Conservation (phyloP, 1,140 invertebrate species). For the Drosophila lacteicornis region DNA sequence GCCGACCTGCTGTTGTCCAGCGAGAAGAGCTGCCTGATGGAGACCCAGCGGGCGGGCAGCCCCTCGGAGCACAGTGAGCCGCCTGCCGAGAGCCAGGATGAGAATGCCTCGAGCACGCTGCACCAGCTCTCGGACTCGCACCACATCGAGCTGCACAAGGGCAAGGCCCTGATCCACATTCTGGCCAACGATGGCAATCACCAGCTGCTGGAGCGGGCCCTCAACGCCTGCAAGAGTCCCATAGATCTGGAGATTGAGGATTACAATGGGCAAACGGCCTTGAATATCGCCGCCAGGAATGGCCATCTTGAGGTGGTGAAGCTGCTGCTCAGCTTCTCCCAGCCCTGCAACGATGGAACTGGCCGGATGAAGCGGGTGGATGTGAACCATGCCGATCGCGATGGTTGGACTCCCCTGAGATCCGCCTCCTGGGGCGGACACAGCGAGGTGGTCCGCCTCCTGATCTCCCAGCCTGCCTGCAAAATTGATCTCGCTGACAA, state of each 20-base stretch:
- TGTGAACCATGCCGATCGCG: constrained; percentile 93
- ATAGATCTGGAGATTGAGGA: constrained; percentile 88
- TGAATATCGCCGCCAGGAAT: constrained; percentile 93
- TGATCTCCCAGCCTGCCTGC: constrained; percentile 91
- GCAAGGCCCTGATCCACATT: constrained; percentile 90
- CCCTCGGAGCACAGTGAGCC: constrained; percentile 83
- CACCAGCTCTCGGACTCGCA: constrained; percentile 82
- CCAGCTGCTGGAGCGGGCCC: constrained; percentile 87
- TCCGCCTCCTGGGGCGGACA: constrained; percentile 97
- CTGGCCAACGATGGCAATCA: constrained; percentile 91
- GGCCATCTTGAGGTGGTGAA: constrained; percentile 92
- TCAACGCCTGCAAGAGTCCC: constrained; percentile 87
- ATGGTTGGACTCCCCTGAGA: constrained; percentile 95
- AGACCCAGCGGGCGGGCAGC: constrained; percentile 78
- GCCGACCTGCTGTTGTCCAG: constrained; percentile 80
- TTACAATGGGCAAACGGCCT: constrained; percentile 91
- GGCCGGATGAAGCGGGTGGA: constrained; percentile 88
- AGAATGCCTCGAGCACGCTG: constrained; percentile 76
- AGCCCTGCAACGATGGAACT: constrained; percentile 85
- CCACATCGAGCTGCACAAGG: constrained; percentile 87
- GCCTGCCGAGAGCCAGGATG: constrained; percentile 77
- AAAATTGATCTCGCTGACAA: constrained; percentile 90
- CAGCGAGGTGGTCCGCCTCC: constrained; percentile 93
- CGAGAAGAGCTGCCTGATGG: constrained; percentile 78
- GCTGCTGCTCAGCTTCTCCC: constrained; percentile 84